Base-by-base conservation (phyloP, 1,140 invertebrate genomes). In the Euwallacea fornicatus region DNA sequence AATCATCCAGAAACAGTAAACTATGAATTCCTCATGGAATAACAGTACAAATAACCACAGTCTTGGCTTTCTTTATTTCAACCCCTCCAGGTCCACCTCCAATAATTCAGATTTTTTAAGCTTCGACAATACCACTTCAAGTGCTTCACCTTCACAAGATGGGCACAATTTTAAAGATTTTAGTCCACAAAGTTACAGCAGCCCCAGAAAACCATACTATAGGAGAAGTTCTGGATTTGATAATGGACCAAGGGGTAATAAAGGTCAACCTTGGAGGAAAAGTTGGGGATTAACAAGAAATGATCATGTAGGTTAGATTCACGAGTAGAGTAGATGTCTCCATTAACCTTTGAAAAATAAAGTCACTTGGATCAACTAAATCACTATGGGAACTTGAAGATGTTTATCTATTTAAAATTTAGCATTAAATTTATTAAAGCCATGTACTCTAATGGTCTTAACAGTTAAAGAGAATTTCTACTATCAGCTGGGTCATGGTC, bases 71-170 rank as follows among this genome's bases (percentile, higher is more conserved):
- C 21, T 61, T 7, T 61, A 61, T 43, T 61, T 58, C 55, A 58
- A 61, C 15, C 33, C 33, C 43, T n/a, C 9, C 42, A 16, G 43
- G 13, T 58, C 55, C 10, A 58, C 8, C 43, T 42, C 59, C 6
- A 61, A 43, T 61, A 61, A 21, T 42, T 61, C 59, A 9, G 59
- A 61, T 21, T 61, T 61, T 43, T 4, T 61, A 9, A 61, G 59
- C n/a, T 61, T 61, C n/a, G 42, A 41, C 11, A 61, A 21, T 21
- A 42, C 59, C 21, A 0, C 55, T 10, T 7, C 13, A 16, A 43
- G 43, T 11, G 11, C 11, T 8, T 58, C 55, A 16, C 59, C 59
- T 33, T 33, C 21, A 61, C 42, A 61, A 15, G 59, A 21, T 11
- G 43, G 43, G 11, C 59, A n/a, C 8, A 43, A 42, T 9, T 61